Evolutionary conservation across 2,888 invertebrate species (phyloP).

Genomic region (Axea sp.): DNA sequence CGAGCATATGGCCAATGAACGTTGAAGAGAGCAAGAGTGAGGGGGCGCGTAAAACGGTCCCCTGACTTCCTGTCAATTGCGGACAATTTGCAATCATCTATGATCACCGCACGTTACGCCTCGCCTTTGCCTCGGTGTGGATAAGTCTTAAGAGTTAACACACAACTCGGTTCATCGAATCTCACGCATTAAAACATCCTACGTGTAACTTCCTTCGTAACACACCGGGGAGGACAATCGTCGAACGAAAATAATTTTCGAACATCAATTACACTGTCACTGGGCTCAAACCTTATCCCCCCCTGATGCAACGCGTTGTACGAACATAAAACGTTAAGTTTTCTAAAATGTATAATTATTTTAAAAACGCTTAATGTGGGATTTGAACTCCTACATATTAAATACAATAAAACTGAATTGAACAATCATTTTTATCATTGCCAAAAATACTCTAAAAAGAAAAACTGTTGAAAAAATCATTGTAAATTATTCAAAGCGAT

Average conservation of each 20-base stretch:
- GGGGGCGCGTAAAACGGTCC: constrained; percentile 73
- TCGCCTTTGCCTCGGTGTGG: constrained; percentile 63
- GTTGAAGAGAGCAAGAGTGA: constrained; percentile 68
- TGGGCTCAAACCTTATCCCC: background rate
- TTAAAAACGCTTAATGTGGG: too few relatives aligned
- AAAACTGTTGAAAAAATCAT: too few relatives aligned
- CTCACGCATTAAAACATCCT: constrained; percentile 66
- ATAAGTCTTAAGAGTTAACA: constrained; percentile 69
- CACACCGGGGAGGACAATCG: constrained; percentile 37
- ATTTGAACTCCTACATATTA: too few relatives aligned
- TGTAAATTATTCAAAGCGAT: too few relatives aligned
- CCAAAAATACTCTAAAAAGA: too few relatives aligned
- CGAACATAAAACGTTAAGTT: too few relatives aligned
- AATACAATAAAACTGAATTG: too few relatives aligned
- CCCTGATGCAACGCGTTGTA: too few relatives aligned
- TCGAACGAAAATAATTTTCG: constrained; percentile 1
- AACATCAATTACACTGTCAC: constrained; percentile 5
- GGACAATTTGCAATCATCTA: constrained; percentile 79
- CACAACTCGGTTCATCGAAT: constrained; percentile 65
- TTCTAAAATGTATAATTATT: too few relatives aligned
- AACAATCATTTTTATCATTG: too few relatives aligned
- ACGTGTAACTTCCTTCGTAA: constrained; percentile 66
- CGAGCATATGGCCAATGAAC: constrained; percentile 67
- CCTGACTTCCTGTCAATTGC: constrained; percentile 79
- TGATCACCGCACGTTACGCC: constrained; percentile 75